Base-by-base conservation (phyloP, 2,888 invertebrate genomes). In the Drosophila eohydei region DNA sequence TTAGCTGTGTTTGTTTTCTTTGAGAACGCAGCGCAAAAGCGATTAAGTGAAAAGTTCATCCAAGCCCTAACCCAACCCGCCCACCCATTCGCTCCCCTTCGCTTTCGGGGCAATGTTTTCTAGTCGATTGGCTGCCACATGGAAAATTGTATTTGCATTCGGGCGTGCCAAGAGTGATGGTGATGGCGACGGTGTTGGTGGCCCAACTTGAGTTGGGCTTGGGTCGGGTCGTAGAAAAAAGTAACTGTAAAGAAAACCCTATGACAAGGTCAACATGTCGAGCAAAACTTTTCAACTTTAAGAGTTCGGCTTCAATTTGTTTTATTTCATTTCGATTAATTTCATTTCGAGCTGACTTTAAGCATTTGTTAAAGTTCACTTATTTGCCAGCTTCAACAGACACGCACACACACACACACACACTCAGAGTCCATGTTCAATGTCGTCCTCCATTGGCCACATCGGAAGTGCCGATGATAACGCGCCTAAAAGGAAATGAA, bases 401-500 rank as follows among this genome's bases (percentile, higher is more conserved):
- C 8, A 1, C 26, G 26, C 38, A 28, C 32, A 14, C 41, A 40
- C 14, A 55, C 41, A 46, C 34, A 57, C 26, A 21, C 54, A 40
- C n/a, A 38, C 26, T 48, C n/a, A 48, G 41, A 32, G 58, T 26
- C 44, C 43, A 60, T 63, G 61, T 63, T 80, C 71, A 85, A 72
- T 75, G 83, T 75, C 80, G 65, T 69, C 43, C 65, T 60, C 40
- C 61, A 56, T 43, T 58, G 61, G 67, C 52, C 48, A 30, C 65
- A 68, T 63, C 64, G 77, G 91, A 90, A 87, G 81, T 83, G 90
- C 77, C 83, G 89, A 89, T 91, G 91, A 83, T 83, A 83, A 82
- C 83, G 78, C 81, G 83, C 81, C 83, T 75, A 80, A 88, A 74
- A 83, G 90, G 90, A 91, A 91, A 90, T 89, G 90, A 90, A 89